Conservation (phyloP, 2,113 vertebrate species). For the Acrocephalus arundinaceus region DNA sequence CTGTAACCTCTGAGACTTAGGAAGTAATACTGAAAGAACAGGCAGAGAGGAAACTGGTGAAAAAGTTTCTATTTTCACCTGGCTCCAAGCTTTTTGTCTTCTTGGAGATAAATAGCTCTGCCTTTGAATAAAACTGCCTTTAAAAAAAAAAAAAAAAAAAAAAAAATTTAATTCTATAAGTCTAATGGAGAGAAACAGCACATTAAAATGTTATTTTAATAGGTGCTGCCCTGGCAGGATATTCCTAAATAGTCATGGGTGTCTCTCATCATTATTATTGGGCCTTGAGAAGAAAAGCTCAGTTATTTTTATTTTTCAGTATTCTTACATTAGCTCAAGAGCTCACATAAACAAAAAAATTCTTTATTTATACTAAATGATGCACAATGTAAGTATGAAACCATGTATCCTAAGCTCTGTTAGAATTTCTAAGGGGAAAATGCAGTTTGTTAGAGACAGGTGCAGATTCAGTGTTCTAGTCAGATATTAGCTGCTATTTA, state of each 20-base stretch:
- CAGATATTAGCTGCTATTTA: not conserved
- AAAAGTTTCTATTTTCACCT: constrained; percentile 20
- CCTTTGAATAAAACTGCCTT: not conserved
- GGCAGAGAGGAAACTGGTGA: not conserved
- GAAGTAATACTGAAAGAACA: not conserved
- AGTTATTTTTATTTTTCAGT: not conserved
- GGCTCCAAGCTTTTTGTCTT: not conserved
- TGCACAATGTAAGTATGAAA: not conserved
- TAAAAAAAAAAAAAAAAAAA: not conserved
- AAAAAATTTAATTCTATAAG: not conserved
- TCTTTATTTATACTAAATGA: not conserved
- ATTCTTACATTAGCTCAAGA: not conserved
- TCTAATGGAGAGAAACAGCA: not conserved
- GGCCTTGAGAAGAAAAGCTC: not conserved
- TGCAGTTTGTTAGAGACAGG: not conserved
- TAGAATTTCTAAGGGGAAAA: not conserved
- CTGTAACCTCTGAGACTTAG: constrained; percentile 4
- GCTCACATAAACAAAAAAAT: not conserved
- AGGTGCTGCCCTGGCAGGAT: not conserved
- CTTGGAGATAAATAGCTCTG: constrained; percentile 4
- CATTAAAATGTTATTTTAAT: constrained; percentile 13
- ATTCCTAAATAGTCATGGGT: not conserved
- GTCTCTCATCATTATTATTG: not conserved
- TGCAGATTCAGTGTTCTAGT: not conserved
- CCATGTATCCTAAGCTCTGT: not conserved